These are phyloP conservation scores for Chrysochloris asiatica DNA, from an alignment of 2,113 vertebrate genomes.

Conservation along the genomic window DNA sequence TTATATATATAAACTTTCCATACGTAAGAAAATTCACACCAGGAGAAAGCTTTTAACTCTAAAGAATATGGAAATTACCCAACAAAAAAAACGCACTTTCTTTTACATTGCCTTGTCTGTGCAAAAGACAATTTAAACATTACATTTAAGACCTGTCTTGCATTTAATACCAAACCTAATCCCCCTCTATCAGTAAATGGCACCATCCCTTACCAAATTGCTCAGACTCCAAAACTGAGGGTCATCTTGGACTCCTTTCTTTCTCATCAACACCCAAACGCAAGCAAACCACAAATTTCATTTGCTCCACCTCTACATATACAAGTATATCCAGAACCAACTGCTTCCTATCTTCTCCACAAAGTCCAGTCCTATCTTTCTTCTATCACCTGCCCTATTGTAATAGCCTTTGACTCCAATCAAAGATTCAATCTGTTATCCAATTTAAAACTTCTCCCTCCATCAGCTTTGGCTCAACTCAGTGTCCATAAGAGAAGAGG, in stretches of 20 bases:
- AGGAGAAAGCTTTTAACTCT: slow-evolving; percentile 28
- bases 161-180: not conserved
- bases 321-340: not conserved
- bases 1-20: not conserved
- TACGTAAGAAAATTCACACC: slow-evolving; percentile 10
- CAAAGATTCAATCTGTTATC: not conserved
- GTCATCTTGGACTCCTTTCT: not conserved
- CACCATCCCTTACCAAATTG: not conserved
- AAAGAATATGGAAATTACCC: not conserved
- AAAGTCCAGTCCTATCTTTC: not conserved
- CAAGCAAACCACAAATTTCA: not conserved
- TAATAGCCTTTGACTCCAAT: not conserved
- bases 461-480: not conserved
- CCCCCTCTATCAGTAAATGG: not conserved
- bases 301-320: not conserved
- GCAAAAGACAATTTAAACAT: not conserved
- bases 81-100: not conserved
- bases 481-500: not conserved
- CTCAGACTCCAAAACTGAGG: not conserved
- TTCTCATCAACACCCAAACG: not conserved
- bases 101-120: not conserved
- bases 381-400: not conserved
- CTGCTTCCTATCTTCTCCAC: not conserved
- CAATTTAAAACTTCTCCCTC: not conserved
- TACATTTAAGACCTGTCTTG: not conserved